These are phyloP conservation scores for Eulemur mongoz DNA, from an alignment of 2,797 vertebrate genomes.

Conservation along the genomic window DNA sequence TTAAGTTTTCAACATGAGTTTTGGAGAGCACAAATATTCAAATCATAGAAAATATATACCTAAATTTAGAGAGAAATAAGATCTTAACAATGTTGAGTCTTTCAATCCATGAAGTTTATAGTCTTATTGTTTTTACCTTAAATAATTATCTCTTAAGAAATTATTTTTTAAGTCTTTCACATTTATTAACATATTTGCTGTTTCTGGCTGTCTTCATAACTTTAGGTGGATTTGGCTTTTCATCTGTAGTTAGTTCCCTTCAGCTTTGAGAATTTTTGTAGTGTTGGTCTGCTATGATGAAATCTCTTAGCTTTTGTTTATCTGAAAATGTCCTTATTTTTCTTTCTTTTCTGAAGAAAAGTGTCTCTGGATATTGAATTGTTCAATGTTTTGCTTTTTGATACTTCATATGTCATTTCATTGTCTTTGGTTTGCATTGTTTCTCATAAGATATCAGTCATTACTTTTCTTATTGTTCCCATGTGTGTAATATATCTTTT, in stretches of 20 bases:
- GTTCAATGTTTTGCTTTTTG: neutral
- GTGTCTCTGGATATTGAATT: constrained; percentile 9
- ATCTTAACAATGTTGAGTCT: constrained; percentile 6
- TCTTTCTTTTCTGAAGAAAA: constrained; percentile 13
- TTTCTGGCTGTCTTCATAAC: neutral
- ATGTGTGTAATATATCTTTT: neutral
- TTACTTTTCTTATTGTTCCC: constrained; percentile 21
- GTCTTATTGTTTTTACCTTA: neutral
- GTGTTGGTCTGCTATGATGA: neutral
- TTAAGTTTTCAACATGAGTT: neutral
- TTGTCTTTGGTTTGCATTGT: neutral
- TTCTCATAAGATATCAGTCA: neutral
- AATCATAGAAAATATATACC: neutral
- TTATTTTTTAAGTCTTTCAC: neutral
- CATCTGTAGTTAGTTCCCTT: neutral
- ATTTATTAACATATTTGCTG: neutral
- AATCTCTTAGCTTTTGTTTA: neutral
- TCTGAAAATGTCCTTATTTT: constrained; percentile 4
- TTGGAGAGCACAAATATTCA: neutral
- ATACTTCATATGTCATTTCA: neutral
- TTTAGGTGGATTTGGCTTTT: neutral
- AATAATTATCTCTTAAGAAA: neutral
- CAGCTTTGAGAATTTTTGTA: neutral
- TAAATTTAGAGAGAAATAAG: neutral
- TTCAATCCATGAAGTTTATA: neutral